These are phyloP conservation scores for Albula glossodonta DNA, from an alignment of 2,113 vertebrate genomes.

Conservation along the genomic window DNA sequence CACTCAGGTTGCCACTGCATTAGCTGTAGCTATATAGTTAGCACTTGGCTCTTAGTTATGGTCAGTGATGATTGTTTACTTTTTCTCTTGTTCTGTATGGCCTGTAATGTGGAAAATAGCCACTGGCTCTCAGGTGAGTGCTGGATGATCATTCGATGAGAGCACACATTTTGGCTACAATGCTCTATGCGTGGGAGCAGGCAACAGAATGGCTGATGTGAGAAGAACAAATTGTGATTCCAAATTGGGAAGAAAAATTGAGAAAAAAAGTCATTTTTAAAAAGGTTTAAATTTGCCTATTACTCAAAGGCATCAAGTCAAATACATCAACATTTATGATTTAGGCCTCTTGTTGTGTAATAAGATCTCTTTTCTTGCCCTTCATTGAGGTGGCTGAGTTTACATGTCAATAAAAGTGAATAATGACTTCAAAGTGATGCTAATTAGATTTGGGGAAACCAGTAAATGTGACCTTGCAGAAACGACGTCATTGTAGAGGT, in stretches of 20 bases:
- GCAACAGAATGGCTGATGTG: neutral
- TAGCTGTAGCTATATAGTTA: too few relatives aligned
- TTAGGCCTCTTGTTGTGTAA: neutral
- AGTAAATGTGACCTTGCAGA: neutral
- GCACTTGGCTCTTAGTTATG: neutral
- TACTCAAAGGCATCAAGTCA: neutral
- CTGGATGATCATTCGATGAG: neutral
- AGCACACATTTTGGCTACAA: neutral
- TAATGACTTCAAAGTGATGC: neutral
- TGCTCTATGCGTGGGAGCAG: neutral
- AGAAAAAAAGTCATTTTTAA: neutral
- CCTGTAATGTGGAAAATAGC: neutral
- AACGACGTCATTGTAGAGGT: neutral
- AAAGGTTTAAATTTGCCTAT: neutral
- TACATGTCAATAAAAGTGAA: neutral
- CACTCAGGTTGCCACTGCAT: too few relatives aligned
- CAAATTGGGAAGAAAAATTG: neutral
- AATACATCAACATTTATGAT: neutral
- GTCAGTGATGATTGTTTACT: neutral
- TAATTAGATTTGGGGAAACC: neutral
- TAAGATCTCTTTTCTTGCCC: neutral
- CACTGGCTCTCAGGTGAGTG: neutral
- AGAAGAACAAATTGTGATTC: neutral
- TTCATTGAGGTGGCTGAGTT: neutral
- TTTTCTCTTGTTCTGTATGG: neutral